Conservation (phyloP, 2,113 vertebrate genomes). For the Tonatia bakeri region DNA sequence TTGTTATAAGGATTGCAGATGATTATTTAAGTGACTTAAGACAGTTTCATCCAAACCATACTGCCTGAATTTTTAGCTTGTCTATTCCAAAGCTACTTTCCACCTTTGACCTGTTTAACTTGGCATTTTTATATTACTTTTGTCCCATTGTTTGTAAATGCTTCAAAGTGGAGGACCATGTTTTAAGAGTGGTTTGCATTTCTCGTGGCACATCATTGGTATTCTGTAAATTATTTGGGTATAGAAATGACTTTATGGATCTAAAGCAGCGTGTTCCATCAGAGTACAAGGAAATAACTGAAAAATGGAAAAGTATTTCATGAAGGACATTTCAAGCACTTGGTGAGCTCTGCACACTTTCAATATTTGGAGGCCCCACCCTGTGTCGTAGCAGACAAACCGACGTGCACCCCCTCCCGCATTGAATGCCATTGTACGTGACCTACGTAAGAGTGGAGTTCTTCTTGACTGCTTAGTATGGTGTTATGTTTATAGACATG, state of each 20-base stretch:
- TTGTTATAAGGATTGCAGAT: neutral
- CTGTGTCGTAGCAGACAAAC: accelerated
- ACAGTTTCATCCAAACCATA: neutral
- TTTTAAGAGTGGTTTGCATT: neutral
- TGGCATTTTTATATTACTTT: neutral
- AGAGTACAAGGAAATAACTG: neutral
- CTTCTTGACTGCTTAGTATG: neutral
- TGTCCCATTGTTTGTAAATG: neutral
- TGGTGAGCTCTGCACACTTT: neutral
- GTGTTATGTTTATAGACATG: neutral
- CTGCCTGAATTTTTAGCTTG: neutral
- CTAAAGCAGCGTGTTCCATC: neutral
- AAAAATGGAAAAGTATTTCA: neutral
- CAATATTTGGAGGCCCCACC: neutral
- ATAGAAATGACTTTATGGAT: neutral
- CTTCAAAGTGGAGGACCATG: neutral
- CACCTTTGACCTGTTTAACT: neutral
- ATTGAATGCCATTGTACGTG: neutral
- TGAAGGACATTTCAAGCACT: neutral
- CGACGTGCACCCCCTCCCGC: neutral
- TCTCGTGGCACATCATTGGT: neutral
- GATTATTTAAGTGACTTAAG: neutral
- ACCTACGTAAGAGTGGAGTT: neutral
- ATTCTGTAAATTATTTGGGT: neutral
- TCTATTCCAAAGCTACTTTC: neutral